Evolutionary conservation across 2,113 vertebrate genomes (phyloP).

Genomic region (Scalopus aquaticus): DNA sequence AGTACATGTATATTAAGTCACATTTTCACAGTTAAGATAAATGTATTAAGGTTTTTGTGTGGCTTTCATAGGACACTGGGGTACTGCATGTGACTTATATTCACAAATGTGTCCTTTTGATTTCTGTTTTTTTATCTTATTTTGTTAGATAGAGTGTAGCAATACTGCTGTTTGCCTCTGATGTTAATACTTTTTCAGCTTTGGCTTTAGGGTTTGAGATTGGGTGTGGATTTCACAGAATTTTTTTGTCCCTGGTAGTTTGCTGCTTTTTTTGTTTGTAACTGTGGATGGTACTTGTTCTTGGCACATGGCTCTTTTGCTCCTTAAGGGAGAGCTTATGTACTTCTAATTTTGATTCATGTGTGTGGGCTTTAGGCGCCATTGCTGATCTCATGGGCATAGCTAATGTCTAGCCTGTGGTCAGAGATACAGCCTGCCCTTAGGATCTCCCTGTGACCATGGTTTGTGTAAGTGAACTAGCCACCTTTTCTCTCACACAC

Average conservation of each 20-base stretch:
- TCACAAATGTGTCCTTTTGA: neutral
- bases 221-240: neutral
- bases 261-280: neutral
- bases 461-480: neutral
- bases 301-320: neutral
- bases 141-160: neutral
- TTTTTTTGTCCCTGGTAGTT: neutral
- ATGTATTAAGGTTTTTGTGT: neutral
- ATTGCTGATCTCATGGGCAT: neutral
- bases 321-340: neutral
- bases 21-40: neutral
- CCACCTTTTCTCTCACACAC: neutral
- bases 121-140: neutral
- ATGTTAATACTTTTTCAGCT: neutral
- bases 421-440: neutral
- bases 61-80: neutral
- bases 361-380: neutral
- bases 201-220: neutral
- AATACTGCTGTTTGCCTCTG: neutral
- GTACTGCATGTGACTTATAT: neutral
- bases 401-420: neutral
- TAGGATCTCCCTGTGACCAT: neutral
- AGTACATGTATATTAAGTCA: neutral
- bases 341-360: neutral
- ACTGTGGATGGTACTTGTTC: neutral